Evolutionary conservation across 2,888 invertebrate species (phyloP).

Genomic region (Julus scandinavius): DNA sequence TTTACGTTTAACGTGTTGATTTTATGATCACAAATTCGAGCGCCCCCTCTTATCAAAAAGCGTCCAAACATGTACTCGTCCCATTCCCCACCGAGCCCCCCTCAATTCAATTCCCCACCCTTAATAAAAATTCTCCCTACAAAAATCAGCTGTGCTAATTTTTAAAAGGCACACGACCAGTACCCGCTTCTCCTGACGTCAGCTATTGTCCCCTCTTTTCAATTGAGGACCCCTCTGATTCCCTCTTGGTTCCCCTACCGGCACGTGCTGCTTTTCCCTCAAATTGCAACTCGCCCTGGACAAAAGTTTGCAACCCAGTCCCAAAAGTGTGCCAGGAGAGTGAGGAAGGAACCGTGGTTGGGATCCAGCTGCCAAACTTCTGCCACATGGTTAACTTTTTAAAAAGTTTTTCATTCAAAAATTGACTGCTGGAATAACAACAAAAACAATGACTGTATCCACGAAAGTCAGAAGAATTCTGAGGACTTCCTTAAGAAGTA

Average conservation of each 20-base stretch:
- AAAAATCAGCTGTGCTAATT: conserved; percentile 36
- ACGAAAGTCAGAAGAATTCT: not conserved
- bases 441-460: not conserved
- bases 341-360: not conserved
- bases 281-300: not conserved
- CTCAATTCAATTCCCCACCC: not conserved
- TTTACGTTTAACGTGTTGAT: no score
- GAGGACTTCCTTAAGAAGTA: not conserved
- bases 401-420: not conserved
- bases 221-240: not conserved
- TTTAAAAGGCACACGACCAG: conserved; percentile 11
- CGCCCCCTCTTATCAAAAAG: not conserved
- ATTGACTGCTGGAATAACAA: not conserved
- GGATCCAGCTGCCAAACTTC: not conserved
- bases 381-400: not conserved
- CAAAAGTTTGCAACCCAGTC: conserved; percentile 11
- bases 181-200: not conserved
- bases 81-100: not conserved
- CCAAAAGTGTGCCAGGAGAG: conserved; percentile 3
- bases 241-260: not conserved
- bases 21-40: not conserved
- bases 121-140: not conserved
- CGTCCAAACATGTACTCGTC: not conserved
- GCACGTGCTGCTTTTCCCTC: not conserved
- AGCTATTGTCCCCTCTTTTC: not conserved